phyloP scores from a whole-genome alignment of 2,113 vertebrate genomes.

The Miniopterus natalensis region DNA sequence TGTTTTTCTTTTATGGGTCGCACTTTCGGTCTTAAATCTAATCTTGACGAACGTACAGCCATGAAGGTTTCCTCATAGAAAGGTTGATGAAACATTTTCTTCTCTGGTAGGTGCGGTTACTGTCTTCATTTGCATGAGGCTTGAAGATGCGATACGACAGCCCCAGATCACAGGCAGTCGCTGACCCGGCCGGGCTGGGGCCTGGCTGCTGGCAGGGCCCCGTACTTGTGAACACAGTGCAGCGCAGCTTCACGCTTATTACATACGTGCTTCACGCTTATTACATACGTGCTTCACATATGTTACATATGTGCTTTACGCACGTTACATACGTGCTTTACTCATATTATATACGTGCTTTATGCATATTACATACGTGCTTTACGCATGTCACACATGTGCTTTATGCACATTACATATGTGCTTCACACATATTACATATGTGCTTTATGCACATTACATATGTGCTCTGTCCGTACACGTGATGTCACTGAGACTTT shows the following conservation, averaged over 20 bases:
- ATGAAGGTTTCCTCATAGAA: neutral
- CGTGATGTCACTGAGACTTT: rapidly evolving
- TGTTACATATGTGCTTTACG: too few species aligned
- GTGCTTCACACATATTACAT: too few species aligned
- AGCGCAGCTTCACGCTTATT: rapidly evolving
- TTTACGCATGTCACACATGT: too few species aligned
- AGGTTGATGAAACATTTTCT: neutral
- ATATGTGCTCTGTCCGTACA: rapidly evolving
- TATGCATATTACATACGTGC: too few species aligned
- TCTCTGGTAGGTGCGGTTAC: too few species aligned
- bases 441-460: too few species aligned
- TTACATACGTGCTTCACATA: too few species aligned
- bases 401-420: too few species aligned
- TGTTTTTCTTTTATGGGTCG: neutral
- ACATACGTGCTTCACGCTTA: neutral
- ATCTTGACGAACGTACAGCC: neutral
- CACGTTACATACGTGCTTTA: too few species aligned
- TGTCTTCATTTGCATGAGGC: neutral
- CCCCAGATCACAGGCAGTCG: too few species aligned
- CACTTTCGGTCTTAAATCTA: neutral
- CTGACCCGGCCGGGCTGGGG: neutral
- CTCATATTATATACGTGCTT: too few species aligned
- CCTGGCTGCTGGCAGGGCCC: rapidly evolving
- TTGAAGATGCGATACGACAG: neutral
- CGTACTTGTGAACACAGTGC: rapidly evolving